Conservation (phyloP, 2,797 vertebrate species). For the Phylloscopus collybita region DNA sequence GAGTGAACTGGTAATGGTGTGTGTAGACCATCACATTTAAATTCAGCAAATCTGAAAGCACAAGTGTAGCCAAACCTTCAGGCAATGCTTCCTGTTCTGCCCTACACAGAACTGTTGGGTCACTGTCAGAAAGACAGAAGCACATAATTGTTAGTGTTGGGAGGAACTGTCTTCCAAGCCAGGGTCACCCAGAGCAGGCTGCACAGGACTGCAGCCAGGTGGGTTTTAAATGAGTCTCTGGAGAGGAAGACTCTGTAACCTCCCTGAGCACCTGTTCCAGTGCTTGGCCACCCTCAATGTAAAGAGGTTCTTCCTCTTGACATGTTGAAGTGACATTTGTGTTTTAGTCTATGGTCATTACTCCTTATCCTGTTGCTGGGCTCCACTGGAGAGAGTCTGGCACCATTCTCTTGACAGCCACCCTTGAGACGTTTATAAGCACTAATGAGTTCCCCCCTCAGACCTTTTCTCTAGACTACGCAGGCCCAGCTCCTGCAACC, state of each 20-base stretch:
- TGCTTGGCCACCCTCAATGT: accelerated
- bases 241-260: neutral
- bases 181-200: neutral
- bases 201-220: neutral
- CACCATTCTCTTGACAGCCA: neutral
- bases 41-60: neutral
- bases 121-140: neutral
- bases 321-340: neutral
- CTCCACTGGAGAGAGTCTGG: neutral
- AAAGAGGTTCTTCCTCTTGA: neutral
- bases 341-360: neutral
- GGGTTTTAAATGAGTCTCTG: neutral
- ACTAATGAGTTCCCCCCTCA: neutral
- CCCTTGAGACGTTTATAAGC: neutral
- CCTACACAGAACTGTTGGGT: neutral
- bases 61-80: neutral
- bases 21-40: neutral
- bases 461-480: neutral
- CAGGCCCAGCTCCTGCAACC: neutral
- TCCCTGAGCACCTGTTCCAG: neutral
- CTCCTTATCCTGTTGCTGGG: neutral
- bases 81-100: neutral
- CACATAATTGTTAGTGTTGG: neutral
- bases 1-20: neutral
- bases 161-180: neutral